These are phyloP conservation scores for Cryptocheilus praepositus DNA, from an alignment of 2,888 invertebrate species.

Conservation along the genomic window DNA sequence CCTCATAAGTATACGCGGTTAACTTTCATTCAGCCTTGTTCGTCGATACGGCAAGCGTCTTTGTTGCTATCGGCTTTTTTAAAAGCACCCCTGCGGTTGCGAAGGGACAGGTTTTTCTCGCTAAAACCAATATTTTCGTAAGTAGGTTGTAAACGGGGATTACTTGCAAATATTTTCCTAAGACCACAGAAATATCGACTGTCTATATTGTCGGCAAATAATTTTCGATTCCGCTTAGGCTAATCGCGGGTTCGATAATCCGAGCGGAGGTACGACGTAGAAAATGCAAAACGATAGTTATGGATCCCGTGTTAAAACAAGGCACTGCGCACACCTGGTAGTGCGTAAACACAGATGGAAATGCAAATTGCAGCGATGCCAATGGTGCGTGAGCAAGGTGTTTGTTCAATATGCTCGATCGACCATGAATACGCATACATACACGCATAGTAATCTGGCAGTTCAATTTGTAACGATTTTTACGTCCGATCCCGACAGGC, in stretches of 20 bases:
- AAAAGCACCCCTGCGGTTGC: not conserved
- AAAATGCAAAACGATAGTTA: slow-evolving; percentile 15
- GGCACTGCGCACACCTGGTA: slow-evolving; percentile 40
- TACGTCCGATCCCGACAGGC: too few species aligned
- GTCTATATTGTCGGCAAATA: slow-evolving; percentile 13
- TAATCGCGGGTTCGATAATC: slow-evolving; percentile 26
- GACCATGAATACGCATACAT: too few species aligned
- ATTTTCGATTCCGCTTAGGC: slow-evolving; percentile 28
- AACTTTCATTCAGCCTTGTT: slow-evolving; percentile 17
- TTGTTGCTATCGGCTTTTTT: too few species aligned
- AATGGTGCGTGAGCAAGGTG: not conserved
- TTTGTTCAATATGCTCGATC: not conserved
- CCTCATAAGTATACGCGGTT: slow-evolving; percentile 3
- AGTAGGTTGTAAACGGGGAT: too few species aligned
- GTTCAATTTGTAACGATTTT: too few species aligned
- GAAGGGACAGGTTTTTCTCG: not conserved
- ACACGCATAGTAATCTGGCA: too few species aligned
- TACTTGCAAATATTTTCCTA: slow-evolving; percentile 25
- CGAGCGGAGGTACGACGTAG: not conserved
- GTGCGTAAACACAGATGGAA: slow-evolving; percentile 38
- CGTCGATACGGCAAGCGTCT: not conserved
- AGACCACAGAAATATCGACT: slow-evolving; percentile 11
- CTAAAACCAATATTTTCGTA: too few species aligned
- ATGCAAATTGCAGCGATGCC: slow-evolving; percentile 39
- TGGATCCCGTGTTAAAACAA: slow-evolving; percentile 16